Base-by-base conservation (phyloP, 2,888 invertebrate species). In the Synergus japonicus region DNA sequence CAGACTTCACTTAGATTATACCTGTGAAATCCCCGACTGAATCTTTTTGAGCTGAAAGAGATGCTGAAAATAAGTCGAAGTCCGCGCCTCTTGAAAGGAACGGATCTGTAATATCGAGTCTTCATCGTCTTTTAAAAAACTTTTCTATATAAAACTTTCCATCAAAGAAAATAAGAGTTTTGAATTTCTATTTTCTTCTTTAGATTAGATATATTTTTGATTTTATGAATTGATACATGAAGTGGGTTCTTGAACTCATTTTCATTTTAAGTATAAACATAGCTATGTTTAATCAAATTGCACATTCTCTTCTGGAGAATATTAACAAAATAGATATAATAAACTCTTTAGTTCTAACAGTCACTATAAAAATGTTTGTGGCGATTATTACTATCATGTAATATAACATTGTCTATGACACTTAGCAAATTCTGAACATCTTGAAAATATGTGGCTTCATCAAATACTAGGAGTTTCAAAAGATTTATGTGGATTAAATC, bases 21-120 rank as follows among this genome's bases (percentile, higher is more conserved):
- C 63, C 49, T 46, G 15, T 37, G 15, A 69, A 49, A 69, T 29
- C 49, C 29, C 37, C 7, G 29, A 22, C 29, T 69, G 49, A 49
- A 69, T 15, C 49, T 69, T 69, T 46, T 29, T 15, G 69, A 49
- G 69, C 15, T 69, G 49, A 69, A 69, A 69, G 69, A 69, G 49
- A 49, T 49, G 49, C 29, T 49, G 2, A n/a, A 29, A 29, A 29
- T 49, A 49, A 49, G 69, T n/a, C 49, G 8, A 1, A 15, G 10
- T 67, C 13, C 22, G 22, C 22, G 22, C 13, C 22, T 43, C 44
- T 67, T 12, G 22, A 67, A 67, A 67, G 46, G 44, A 46, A 67
- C 67, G 13, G 13, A 67, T 46, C 46, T 44, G 13, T 67, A 44
- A 67, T 46, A 41, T 66, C 18, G 18, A 43, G 15, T 9, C 4